Evolutionary conservation across 2,888 invertebrate genomes (phyloP), one percentile per base, ranked within the genome.

Genomic region (Patella caerulea): DNA sequence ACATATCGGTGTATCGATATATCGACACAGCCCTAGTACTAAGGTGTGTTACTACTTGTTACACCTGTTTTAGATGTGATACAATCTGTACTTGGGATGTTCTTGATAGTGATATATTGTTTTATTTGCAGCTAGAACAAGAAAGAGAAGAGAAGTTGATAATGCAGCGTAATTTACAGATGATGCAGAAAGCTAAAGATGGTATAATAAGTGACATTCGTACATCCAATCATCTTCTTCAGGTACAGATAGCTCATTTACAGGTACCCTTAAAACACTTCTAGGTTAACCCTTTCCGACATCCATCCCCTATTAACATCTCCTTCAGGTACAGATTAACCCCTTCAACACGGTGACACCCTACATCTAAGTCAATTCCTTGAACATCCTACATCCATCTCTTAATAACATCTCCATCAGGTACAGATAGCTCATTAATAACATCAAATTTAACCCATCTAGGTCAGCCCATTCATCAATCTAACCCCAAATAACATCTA

Each of bases 281-380:
- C 45, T 45, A 45, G 45, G 45, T 45, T 45, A 45, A 45, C 45
- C 45, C 45, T 9, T 45, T 45, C 45, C 45, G 7, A 45, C 9
- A 45, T 9, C 45, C 45, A 45, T 45, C 45, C 9, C 9, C 4
- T 45, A 9, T 4, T 45, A 45, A 45, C 81, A 81, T 73, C 74
- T 65, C 71, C 76, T 84, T 12, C 83, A 82, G 56, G 80, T 78
- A 78, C 77, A 84, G 78, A 76, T 84, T 73, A 81, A 81, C 54
- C 2, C 3, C 29, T 29, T 29, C 29, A 29, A 29, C 29, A 29
- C n/a, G n/a, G n/a, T n/a, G n/a, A n/a, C n/a, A n/a, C n/a, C n/a
- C n/a, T n/a, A 34, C 34, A 4, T 34, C 34, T 34, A 34, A 5
- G 34, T 45, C 5, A 45, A 45, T 5, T 5, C 34, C 7, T 45